phyloP scores from a whole-genome alignment of 1,140 invertebrate species.

The Drosophila kepulauana region DNA sequence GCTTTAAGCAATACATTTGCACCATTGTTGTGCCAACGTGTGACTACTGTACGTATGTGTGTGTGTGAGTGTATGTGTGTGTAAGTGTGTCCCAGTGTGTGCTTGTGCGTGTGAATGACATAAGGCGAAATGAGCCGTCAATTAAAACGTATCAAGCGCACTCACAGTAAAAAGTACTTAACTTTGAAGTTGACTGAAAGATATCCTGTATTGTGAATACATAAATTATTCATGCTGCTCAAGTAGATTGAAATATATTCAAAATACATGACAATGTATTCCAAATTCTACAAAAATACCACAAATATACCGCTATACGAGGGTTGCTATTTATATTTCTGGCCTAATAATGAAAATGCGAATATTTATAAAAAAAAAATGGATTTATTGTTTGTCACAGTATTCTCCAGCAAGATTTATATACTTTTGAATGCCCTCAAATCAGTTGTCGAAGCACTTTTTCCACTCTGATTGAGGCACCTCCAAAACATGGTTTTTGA shows the following conservation, averaged over 20 bases:
- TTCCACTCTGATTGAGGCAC: too few species aligned
- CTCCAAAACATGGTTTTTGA: too few species aligned
- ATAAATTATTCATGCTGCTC: background rate
- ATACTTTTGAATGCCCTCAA: too few species aligned
- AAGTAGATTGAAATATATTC: background rate
- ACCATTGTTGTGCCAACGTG: background rate
- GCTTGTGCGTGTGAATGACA: background rate
- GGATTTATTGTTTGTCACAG: too few species aligned
- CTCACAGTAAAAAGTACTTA: background rate
- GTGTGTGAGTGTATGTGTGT: background rate
- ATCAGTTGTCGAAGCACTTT: too few species aligned
- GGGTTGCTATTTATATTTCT: too few species aligned
- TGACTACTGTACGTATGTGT: background rate
- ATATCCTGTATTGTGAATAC: slow-evolving; percentile 21
- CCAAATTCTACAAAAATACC: too few species aligned
- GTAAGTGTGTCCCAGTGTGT: background rate
- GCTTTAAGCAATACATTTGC: slow-evolving; percentile 35
- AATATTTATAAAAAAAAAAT: too few species aligned
- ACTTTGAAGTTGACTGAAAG: background rate
- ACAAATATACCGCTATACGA: too few species aligned
- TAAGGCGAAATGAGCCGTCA: slow-evolving; percentile 69
- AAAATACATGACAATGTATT: too few species aligned
- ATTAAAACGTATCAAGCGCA: slow-evolving; percentile 69
- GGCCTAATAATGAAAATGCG: too few species aligned
- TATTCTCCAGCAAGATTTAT: too few species aligned